These are phyloP conservation scores for Eucera pruinosa DNA, from an alignment of 2,888 invertebrate genomes.

Conservation along the genomic window DNA sequence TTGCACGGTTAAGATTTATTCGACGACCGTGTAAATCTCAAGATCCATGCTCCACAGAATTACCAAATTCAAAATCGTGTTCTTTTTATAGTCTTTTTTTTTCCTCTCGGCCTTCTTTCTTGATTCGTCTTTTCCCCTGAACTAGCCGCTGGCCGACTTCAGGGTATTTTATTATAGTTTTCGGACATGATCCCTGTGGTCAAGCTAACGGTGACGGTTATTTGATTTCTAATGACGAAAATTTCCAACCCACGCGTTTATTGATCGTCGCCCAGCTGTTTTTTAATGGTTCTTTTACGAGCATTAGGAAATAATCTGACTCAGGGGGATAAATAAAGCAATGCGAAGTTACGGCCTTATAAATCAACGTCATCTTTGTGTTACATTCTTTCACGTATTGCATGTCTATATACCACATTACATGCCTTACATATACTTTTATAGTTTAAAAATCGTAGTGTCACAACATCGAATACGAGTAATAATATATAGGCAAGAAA, in stretches of 20 bases:
- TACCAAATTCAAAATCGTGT: constrained; percentile 32
- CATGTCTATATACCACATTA: neutral
- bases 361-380: constrained; percentile 15
- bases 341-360: neutral
- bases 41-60: constrained; percentile 9
- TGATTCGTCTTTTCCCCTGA: neutral
- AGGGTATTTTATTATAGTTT: constrained; percentile 37
- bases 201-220: neutral
- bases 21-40: constrained; percentile 15
- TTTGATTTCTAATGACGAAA: constrained; percentile 3
- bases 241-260: constrained; percentile 27
- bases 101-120: neutral
- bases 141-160: constrained; percentile 14
- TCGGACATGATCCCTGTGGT: neutral
- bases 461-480: neutral
- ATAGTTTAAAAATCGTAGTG: neutral
- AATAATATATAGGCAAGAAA: neutral
- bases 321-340: constrained; percentile 12
- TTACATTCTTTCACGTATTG: neutral
- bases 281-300: constrained; percentile 17
- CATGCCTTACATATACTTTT: neutral
- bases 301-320: constrained; percentile 21
- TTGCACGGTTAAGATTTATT: constrained; percentile 26
- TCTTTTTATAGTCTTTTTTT: constrained; percentile 1
- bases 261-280: neutral